Evolutionary conservation across 2,797 vertebrate genomes (phyloP).

Genomic region (Megalops cyprinoides): DNA sequence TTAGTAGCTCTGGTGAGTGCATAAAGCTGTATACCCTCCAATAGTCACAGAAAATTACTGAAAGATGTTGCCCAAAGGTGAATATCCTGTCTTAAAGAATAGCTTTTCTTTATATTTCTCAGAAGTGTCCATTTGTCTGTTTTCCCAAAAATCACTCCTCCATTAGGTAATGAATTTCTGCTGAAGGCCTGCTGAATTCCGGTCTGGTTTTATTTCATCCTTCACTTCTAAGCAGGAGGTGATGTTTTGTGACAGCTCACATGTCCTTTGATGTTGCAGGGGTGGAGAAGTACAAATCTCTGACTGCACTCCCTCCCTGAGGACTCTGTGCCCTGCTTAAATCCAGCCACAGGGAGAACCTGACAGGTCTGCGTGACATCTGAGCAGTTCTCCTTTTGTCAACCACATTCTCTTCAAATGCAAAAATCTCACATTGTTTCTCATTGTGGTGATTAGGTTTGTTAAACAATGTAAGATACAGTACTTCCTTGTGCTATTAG

Average conservation of each 20-base stretch:
- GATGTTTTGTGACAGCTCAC: neutral
- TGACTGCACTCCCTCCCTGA: neutral
- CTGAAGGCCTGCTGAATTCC: neutral
- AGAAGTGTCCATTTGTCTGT: neutral
- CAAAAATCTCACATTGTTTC: neutral
- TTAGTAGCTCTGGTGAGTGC: no score
- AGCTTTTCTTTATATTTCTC: no score
- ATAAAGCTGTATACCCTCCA: no score
- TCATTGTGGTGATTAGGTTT: no score
- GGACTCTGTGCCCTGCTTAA: neutral
- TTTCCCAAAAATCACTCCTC: neutral
- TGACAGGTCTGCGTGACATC: neutral
- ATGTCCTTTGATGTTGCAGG: slow-evolving; percentile 4
- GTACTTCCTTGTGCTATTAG: no score
- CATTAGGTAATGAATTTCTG: neutral
- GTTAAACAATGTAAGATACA: no score
- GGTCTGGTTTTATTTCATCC: neutral
- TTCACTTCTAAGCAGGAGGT: neutral
- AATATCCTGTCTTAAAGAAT: no score
- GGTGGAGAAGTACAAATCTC: neutral
- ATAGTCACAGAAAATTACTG: no score
- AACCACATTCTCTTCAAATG: neutral
- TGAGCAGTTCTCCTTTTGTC: neutral
- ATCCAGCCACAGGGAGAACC: neutral
- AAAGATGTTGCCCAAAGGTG: no score